These are phyloP conservation scores for Maniola hyperantus DNA, from an alignment of 2,888 invertebrate genomes.

Conservation along the genomic window DNA sequence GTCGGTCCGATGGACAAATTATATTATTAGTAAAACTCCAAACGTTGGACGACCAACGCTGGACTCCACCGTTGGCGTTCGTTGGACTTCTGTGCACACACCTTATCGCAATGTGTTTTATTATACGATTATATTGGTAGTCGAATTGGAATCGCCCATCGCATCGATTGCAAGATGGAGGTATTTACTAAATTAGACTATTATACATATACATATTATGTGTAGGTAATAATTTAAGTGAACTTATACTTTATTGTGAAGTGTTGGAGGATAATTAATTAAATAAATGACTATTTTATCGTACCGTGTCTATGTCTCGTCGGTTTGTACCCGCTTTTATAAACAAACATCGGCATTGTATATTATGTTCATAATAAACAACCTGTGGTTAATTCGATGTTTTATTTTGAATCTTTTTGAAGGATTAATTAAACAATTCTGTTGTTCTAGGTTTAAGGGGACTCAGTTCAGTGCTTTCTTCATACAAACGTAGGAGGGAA, in stretches of 20 bases:
- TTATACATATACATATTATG: not conserved
- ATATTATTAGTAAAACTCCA: not conserved
- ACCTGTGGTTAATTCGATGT: constrained; percentile 50
- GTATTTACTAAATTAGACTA: constrained; percentile 35
- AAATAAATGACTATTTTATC: constrained; percentile 62
- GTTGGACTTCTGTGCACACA: not conserved
- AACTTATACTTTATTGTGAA: constrained; percentile 53
- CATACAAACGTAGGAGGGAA: no score
- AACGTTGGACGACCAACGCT: not conserved
- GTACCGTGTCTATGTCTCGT: constrained; percentile 72
- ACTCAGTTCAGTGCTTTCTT: no score
- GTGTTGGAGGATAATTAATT: constrained; percentile 54
- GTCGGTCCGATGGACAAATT: not conserved
- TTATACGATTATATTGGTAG: not conserved
- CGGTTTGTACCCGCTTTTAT: constrained; percentile 80
- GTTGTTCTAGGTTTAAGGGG: no score
- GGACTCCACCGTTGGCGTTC: not conserved
- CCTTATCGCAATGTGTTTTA: not conserved
- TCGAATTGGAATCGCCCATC: not conserved
- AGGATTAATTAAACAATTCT: not conserved
- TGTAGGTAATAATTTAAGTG: constrained; percentile 49
- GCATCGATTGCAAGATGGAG: constrained; percentile 2
- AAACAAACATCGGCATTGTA: constrained; percentile 79
- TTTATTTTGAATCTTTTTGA: constrained; percentile 32
- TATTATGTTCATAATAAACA: constrained; percentile 81